These are phyloP conservation scores for Rhinichthys klamathensis DNA, from an alignment of 2,113 vertebrate genomes.

Conservation along the genomic window DNA sequence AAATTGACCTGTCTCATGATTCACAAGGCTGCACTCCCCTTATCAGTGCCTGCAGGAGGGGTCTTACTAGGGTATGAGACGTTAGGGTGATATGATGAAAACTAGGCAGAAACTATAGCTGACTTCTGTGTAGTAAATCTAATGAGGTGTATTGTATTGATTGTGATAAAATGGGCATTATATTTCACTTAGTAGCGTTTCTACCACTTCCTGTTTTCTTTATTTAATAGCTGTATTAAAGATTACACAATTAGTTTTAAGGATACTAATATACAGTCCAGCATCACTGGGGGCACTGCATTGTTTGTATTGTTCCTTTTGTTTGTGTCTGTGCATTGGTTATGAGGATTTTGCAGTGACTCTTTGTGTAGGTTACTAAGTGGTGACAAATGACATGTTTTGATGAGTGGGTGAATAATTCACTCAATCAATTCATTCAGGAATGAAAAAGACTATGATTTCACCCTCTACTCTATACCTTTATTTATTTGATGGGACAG, in stretches of 20 bases:
- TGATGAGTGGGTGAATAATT: neutral
- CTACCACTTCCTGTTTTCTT: neutral
- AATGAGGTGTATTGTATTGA: neutral
- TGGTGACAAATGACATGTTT: neutral
- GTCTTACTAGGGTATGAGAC: constrained; percentile 58
- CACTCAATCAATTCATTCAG: neutral
- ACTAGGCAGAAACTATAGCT: neutral
- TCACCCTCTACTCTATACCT: neutral
- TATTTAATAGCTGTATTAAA: neutral
- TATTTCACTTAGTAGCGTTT: neutral
- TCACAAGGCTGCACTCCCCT: constrained; percentile 57
- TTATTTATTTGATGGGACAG: neutral
- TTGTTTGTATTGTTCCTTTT: neutral
- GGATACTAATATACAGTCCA: neutral
- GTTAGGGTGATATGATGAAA: neutral
- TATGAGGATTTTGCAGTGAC: neutral
- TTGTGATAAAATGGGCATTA: neutral
- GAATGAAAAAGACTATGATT: neutral
- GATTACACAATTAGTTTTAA: neutral
- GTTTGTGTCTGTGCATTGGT: neutral
- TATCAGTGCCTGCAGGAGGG: constrained; percentile 62
- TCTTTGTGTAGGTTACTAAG: neutral
- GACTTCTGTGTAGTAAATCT: neutral
- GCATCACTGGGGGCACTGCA: neutral
- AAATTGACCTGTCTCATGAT: constrained; percentile 42